Evolutionary conservation across 1,140 invertebrate species (phyloP).

Genomic region (Hetaerina americana): DNA sequence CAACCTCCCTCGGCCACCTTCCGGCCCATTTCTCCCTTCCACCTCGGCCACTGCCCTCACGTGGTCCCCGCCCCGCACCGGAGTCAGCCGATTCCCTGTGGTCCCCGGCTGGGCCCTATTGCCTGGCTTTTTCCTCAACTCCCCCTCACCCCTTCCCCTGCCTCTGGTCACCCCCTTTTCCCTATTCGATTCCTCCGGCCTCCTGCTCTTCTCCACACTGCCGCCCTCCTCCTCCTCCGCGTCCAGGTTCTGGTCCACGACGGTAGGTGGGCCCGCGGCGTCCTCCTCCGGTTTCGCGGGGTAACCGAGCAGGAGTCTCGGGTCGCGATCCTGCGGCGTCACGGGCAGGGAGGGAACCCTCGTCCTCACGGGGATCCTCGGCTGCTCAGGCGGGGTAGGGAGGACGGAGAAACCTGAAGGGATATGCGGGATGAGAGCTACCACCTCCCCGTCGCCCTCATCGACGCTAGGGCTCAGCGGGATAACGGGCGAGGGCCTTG

Average conservation of each 20-base stretch:
- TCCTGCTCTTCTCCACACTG: background rate
- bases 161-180: background rate
- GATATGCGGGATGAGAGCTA: background rate
- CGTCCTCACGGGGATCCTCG: background rate
- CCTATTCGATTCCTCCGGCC: too few relatives aligned
- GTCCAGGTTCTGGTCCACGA: background rate
- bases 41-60: background rate
- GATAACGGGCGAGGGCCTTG: too few relatives aligned
- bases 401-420: background rate
- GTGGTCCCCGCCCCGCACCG: too few relatives aligned
- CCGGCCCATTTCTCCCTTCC: background rate
- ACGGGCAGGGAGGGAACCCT: background rate
- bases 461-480: too few relatives aligned
- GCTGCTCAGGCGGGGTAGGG: background rate
- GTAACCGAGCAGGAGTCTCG: background rate
- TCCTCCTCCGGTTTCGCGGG: background rate
- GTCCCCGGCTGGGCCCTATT: background rate
- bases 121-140: background rate
- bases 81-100: background rate
- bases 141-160: background rate
- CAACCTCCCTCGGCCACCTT: background rate
- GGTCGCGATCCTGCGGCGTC: background rate
- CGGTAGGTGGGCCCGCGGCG: background rate
- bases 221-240: background rate
- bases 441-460: background rate